Conservation (phyloP, 23 tunicate species). For the Corella eumyota region DNA sequence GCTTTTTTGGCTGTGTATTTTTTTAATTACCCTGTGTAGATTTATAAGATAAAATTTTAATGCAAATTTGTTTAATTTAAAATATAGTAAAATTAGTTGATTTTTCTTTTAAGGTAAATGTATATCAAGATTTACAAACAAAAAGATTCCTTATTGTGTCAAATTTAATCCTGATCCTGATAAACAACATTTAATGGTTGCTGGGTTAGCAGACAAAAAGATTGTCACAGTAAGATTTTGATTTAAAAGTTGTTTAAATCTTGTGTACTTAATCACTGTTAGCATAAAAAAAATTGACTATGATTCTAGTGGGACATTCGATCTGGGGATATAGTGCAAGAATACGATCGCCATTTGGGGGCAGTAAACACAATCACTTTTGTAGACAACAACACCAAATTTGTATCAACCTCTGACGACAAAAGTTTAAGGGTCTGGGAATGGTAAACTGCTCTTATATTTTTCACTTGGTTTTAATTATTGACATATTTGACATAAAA, state of each 20-base stretch:
- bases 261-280: not conserved
- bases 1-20: not conserved
- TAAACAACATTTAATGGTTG: constrained; percentile 87
- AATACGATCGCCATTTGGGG: constrained; percentile 97
- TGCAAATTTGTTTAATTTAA: not conserved
- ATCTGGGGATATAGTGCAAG: constrained; percentile 75
- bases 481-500: not conserved
- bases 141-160: constrained; percentile 95
- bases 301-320: constrained; percentile 75
- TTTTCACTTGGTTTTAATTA: not conserved
- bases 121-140: constrained; percentile 60
- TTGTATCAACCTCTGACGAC: constrained; percentile 98
- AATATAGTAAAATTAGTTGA: no score
- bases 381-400: constrained; percentile 94
- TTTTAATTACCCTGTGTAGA: not conserved
- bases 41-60: not conserved
- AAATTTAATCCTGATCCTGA: constrained; percentile 93
- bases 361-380: constrained; percentile 98
- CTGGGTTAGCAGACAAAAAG: constrained; percentile 94
- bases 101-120: constrained; percentile 51
- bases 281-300: not conserved
- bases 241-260: not conserved
- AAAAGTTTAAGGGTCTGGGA: constrained; percentile 99
- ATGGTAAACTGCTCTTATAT: constrained; percentile 43
- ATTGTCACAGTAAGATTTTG: constrained; percentile 65